Conservation (phyloP, 2,888 invertebrate genomes). For the Lasioglossum malachurum region DNA sequence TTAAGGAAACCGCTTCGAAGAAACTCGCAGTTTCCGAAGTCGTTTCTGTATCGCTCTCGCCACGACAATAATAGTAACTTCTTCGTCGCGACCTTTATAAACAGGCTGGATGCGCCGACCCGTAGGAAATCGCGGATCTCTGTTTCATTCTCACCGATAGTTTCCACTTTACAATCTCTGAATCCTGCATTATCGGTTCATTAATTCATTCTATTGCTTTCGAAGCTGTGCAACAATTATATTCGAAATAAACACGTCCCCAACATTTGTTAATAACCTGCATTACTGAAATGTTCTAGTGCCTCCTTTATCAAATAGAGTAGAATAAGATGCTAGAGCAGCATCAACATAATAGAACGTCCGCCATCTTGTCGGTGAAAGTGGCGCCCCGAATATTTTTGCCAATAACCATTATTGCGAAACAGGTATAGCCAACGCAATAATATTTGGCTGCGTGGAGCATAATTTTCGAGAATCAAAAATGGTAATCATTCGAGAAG, state of each 20-base stretch:
- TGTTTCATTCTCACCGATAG: neutral
- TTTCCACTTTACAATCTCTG: neutral
- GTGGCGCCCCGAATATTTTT: no score
- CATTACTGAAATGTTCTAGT: neutral
- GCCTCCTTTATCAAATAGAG: no score
- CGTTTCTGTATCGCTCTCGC: neutral
- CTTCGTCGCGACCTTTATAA: neutral
- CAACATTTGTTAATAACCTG: neutral
- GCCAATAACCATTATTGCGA: neutral
- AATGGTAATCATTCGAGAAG: neutral
- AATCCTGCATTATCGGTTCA: neutral
- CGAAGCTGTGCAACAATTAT: neutral
- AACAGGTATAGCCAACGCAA: neutral
- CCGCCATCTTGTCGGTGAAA: no score
- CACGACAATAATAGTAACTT: neutral
- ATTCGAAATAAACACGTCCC: neutral
- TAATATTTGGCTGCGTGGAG: neutral
- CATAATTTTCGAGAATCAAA: neutral
- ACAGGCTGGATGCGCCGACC: neutral
- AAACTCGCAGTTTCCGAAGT: neutral
- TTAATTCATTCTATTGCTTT: neutral
- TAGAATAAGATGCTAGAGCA: no score
- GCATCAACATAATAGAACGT: no score
- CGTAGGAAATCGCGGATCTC: neutral
- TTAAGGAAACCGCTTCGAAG: slow-evolving; percentile 3